Conservation (phyloP, 1,140 invertebrate genomes). For the Globodera ellingtonae region DNA sequence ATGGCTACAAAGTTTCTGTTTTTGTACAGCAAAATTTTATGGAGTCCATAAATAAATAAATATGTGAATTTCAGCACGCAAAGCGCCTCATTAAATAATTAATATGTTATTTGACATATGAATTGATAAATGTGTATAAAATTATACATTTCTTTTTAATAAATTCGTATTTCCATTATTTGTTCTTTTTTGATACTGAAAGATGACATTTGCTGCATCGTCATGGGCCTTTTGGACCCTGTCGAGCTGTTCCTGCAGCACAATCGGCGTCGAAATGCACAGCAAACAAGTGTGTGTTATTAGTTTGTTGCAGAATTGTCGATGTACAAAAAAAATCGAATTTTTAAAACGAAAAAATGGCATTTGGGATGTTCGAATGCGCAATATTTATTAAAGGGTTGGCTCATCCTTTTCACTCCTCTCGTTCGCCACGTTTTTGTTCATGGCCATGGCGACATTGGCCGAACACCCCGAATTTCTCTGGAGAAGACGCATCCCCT, state of each 20-base stretch:
- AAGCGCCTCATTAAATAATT: background rate
- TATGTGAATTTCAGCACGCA: background rate
- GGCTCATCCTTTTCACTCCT: constrained; percentile 75
- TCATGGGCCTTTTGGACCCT: constrained; percentile 43
- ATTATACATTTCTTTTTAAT: background rate
- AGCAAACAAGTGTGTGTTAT: constrained; percentile 72
- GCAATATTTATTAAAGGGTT: constrained; percentile 6
- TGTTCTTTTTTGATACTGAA: background rate
- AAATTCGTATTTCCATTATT: background rate
- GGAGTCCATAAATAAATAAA: background rate
- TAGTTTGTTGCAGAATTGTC: constrained; percentile 74
- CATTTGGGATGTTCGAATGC: background rate
- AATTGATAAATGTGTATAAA: background rate
- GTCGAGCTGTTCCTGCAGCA: constrained; percentile 52
- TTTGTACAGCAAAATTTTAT: constrained; percentile 15
- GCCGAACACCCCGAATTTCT: constrained; percentile 83
- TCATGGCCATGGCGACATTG: constrained; percentile 85
- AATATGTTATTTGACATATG: background rate
- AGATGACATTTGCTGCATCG: constrained; percentile 16
- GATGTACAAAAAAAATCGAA: too few species aligned
- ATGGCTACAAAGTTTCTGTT: background rate
- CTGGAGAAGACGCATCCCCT: constrained; percentile 72
- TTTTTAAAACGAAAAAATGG: background rate
- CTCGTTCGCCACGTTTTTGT: constrained; percentile 87
- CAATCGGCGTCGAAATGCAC: constrained; percentile 52